Base-by-base conservation (phyloP, 2,797 vertebrate genomes). In the Spheniscus humboldti region DNA sequence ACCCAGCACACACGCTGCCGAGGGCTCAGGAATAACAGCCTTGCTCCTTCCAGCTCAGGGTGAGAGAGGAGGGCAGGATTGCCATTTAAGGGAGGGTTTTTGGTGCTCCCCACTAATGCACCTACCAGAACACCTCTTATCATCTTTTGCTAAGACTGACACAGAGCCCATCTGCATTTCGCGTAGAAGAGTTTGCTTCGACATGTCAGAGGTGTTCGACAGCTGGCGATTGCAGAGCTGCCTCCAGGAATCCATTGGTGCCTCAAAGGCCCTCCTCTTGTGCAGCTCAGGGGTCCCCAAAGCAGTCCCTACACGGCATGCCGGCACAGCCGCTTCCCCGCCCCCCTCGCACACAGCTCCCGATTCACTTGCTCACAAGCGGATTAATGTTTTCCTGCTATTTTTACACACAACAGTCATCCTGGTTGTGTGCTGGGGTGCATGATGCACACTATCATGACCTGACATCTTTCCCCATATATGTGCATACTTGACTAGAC, bases 331-430 rank as follows among this genome's bases (percentile, higher is more conserved):
- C 3, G 1, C 48, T 88, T 89, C 56, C 67, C 71, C 4, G 0
- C 7, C 56, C 35, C 11, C 33, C 24, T 45, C 28, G 0, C 47
- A 52, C 20, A 43, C 60, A 77, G 62, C 37, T 88, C 60, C 50
- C 75, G 91, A 83, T 81, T 90, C 78, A 92, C 39, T 62, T 45
- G 50, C 78, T 93, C 55, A 28, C 62, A 45, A 90, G 39, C 4
- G 2, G 45, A 94, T 62, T 94, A 73, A 84, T 28, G 15, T 92
- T 96, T 96, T 96, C 93, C 90, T 91, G 88, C 92, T 95, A 92
- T 97, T 96, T 96, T 93, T 96, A 88, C 59, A 30, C 31, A 48
- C 35, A 80, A 6, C 53, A 96, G 84, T 91, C 95, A 92, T 68
- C 57, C 50, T 6, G 9, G 64, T 39, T 72, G 83, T 79, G 88